Conservation (phyloP, 2,113 vertebrate species). For the Dromas ardeola region DNA sequence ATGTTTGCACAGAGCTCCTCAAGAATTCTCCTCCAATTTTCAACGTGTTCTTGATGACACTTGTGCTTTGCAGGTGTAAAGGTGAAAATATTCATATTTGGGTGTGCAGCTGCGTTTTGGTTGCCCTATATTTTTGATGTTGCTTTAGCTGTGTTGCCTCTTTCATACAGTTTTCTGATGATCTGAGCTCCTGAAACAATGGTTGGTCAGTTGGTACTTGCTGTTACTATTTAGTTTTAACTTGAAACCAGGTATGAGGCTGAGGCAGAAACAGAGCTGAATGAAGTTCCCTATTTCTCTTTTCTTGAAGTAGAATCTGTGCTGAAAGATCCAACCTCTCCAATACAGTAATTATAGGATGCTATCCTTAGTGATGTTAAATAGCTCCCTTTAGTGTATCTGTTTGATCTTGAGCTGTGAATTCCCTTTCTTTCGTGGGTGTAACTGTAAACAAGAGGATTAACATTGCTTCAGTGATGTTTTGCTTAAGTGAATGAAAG, state of each 20-base stretch:
- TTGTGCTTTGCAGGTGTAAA: background rate
- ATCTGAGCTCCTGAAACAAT: background rate
- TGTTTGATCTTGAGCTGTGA: conserved; percentile 62
- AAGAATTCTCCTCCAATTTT: background rate
- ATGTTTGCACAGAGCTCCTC: background rate
- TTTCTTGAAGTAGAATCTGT: conserved; percentile 1
- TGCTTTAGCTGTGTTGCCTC: background rate
- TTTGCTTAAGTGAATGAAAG: conserved; percentile 54
- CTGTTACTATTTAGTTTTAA: background rate
- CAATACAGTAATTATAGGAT: conserved; percentile 55
- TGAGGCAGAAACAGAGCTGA: background rate
- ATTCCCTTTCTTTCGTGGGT: conserved; percentile 65
- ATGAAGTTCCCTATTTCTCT: background rate
- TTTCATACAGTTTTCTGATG: background rate
- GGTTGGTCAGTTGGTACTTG: background rate
- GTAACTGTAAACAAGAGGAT: conserved; percentile 72
- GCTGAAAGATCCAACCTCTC: background rate
- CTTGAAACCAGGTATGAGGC: background rate
- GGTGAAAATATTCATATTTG: background rate
- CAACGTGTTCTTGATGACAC: background rate
- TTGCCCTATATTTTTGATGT: background rate
- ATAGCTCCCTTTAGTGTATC: conserved; percentile 42
- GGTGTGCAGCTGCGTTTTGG: background rate
- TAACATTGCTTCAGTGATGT: conserved; percentile 59
- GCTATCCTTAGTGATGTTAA: conserved; percentile 65